A percentile compares a stretch with the other conserved stretches of the same genome.
These are phyloP conservation scores for Latrodectus geometricus DNA, from an alignment of 1,140 invertebrate genomes.

Conservation along the genomic window DNA sequence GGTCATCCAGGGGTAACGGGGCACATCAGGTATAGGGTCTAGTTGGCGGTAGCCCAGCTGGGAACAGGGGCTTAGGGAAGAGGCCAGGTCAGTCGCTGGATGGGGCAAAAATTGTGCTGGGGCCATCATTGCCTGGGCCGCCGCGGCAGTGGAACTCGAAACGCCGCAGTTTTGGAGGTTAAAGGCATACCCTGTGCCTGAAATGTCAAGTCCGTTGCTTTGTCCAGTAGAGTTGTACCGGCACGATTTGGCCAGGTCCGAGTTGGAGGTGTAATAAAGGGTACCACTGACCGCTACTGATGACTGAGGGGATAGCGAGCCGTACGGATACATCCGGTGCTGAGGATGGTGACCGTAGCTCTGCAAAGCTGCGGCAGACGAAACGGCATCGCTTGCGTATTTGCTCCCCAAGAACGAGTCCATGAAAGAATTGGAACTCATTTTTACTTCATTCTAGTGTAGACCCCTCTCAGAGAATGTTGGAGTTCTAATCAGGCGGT, in stretches of 20 bases:
- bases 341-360: slow-evolving; percentile 66
- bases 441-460: slow-evolving; percentile 72
- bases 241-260: slow-evolving; percentile 63
- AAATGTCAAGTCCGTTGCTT: slow-evolving; percentile 71
- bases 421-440: slow-evolving; percentile 93
- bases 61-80: slow-evolving; percentile 71
- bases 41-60: slow-evolving; percentile 67
- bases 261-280: slow-evolving; percentile 58
- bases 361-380: slow-evolving; percentile 72
- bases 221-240: slow-evolving; percentile 65
- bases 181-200: slow-evolving; percentile 75
- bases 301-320: slow-evolving; percentile 78
- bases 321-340: slow-evolving; percentile 76
- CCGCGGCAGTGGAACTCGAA: slow-evolving; percentile 72
- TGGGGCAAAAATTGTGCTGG: slow-evolving; percentile 76
- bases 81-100: slow-evolving; percentile 75
- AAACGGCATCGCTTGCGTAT: slow-evolving; percentile 85
- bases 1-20: slow-evolving; percentile 96
- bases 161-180: slow-evolving; percentile 72
- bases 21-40: slow-evolving; percentile 81
- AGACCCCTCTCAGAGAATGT: background rate
- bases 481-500: background rate
- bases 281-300: slow-evolving; percentile 73
- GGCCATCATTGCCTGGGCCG: slow-evolving; percentile 69
- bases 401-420: slow-evolving; percentile 93